Evolutionary conservation across 2,797 vertebrate genomes (phyloP).

Genomic region (Tapera naevia): DNA sequence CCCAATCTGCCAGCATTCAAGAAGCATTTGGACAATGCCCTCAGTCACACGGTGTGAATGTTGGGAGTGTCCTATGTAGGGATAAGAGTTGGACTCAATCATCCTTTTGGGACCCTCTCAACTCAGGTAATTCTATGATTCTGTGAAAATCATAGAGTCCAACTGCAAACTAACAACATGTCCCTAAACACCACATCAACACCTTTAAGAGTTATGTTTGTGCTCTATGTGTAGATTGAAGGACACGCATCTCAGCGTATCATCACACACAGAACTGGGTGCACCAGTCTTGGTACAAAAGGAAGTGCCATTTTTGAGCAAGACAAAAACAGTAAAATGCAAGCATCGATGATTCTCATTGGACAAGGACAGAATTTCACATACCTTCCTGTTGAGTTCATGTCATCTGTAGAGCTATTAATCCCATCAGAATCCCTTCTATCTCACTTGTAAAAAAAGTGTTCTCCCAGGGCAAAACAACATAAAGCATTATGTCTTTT

Average conservation of each 20-base stretch:
- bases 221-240: background rate
- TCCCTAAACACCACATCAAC: no score
- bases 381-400: background rate
- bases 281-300: background rate
- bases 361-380: background rate
- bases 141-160: no score
- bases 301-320: background rate
- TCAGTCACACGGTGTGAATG: no score
- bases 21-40: no score
- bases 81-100: no score
- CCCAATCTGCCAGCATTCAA: no score
- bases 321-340: background rate
- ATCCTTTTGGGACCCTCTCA: no score
- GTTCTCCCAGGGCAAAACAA: background rate
- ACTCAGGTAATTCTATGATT: no score
- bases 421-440: background rate
- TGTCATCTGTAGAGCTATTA: background rate
- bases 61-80: no score
- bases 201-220: background rate
- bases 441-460: background rate
- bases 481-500: background rate
- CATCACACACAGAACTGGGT: accelerated
- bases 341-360: background rate
- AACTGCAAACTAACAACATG: no score
- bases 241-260: background rate